Base-by-base conservation (phyloP, 35 echinoderm and acorn worm species). In the Eucidaris tribuloides region DNA sequence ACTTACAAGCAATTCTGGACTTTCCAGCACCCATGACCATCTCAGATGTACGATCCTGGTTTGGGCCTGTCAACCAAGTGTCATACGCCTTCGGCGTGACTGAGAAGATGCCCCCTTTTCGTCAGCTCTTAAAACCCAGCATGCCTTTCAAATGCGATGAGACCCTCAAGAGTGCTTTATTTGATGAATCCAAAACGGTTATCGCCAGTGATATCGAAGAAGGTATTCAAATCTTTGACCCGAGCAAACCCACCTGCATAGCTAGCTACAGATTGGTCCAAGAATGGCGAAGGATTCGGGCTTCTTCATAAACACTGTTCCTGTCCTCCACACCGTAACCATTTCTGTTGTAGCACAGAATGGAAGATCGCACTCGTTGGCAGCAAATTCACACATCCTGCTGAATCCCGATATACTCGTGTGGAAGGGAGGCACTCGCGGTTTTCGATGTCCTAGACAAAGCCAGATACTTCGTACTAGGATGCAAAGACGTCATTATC, bases 321-420 rank as follows among this genome's bases (percentile, higher is more conserved):
- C 24, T 82, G 79, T n/a, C 36, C 3, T 6, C 0, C 19, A 34
- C 15, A n/a, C 35, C n/a, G 79, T 36, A 30, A 42, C 77, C 30
- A n/a, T n/a, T 84, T 70, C 62, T 84, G 35, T n/a, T 72, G 82
- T 50, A 29, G 27, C 44, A 58, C 58, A 32, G 58, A 39, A 13
- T 71, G 63, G 82, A 84, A 70, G 42, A 49, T 65, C 82, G 50
- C 79, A 29, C 79, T 82, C n/a, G 79, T 84, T 2, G 82, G 62
- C 4, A 71, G 62, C 37, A 39, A 39, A 42, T 83, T 83, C 38
- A 83, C 57, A 11, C 81, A 83, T 60, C 36, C 81, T 42, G 81
- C 82, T 48, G 71, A 77, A 24, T 61, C 84, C 13, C 46, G 84
- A 4, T 71, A 84, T 70, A 44, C 82, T 33, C 39, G 18, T 42